Conservation (phyloP, 2,113 vertebrate genomes). For the Daboia siamensis region DNA sequence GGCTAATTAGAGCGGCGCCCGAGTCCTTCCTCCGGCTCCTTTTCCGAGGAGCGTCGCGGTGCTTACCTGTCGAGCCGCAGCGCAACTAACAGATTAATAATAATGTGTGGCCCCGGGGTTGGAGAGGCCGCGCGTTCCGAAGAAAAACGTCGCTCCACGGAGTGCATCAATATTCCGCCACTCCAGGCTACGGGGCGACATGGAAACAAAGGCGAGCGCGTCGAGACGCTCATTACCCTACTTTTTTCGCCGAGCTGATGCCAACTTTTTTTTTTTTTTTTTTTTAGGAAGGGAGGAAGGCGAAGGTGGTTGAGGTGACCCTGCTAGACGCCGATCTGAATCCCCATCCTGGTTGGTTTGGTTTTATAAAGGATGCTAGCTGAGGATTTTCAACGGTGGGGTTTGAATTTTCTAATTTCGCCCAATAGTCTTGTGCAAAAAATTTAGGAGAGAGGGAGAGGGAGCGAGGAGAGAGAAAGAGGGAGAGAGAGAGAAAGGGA, state of each 20-base stretch:
- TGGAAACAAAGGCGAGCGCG: slow-evolving; percentile 58
- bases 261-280: slow-evolving; percentile 46
- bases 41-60: neutral
- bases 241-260: slow-evolving; percentile 55
- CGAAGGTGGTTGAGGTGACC: neutral
- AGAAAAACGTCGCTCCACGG: slow-evolving; percentile 48
- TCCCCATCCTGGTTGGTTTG: neutral
- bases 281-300: neutral
- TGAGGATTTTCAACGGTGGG: neutral
- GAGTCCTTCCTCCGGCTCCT: neutral
- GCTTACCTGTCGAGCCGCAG: slow-evolving; percentile 2
- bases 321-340: neutral
- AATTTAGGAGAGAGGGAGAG: neutral
- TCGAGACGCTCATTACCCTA: slow-evolving; percentile 66
- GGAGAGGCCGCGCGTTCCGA: slow-evolving; percentile 27
- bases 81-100: slow-evolving; percentile 42
- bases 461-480: rapidly evolving
- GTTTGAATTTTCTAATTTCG: neutral
- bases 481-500: neutral
- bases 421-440: neutral
- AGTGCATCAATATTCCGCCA: slow-evolving; percentile 58
- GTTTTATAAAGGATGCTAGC: neutral
- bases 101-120: neutral
- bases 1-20: neutral
- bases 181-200: slow-evolving; percentile 49